Base-by-base conservation (phyloP, 1,140 invertebrate species). In the Prorops nasuta region DNA sequence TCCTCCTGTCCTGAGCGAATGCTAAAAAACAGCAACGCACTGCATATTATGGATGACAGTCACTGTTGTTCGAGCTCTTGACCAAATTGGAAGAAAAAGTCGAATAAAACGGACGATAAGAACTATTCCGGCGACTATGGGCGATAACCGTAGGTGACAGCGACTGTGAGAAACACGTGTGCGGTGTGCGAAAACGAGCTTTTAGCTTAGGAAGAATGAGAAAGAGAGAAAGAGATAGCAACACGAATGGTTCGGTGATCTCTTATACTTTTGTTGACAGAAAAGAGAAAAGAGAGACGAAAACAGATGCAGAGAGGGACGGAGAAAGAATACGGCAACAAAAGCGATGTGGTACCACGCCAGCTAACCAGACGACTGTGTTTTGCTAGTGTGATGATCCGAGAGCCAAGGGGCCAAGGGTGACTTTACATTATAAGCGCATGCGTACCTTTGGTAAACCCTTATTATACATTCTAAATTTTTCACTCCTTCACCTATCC, bases 21-120 rank as follows among this genome's bases (percentile, higher is more conserved):
- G 71, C 73, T 76, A 76, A 72, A 76, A 76, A 74, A 73, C 69
- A 46, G 62, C 57, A 22, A 57, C 38, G 44, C 59, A 45, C 60
- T 58, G 59, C 72, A 74, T 73, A 50, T 28, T 64, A 58, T 48
- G 22, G n/a, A n/a, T n/a, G n/a, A n/a, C n/a, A n/a, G n/a, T n/a
- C n/a, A n/a, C n/a, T n/a, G n/a, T n/a, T n/a, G n/a, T n/a, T n/a
- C n/a, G n/a, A n/a, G n/a, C n/a, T n/a, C n/a, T n/a, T n/a, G n/a
- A n/a, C n/a, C n/a, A n/a, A n/a, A n/a, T n/a, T n/a, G n/a, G n/a
- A n/a, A n/a, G n/a, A n/a, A n/a, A n/a, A n/a, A n/a, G n/a, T n/a
- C n/a, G n/a, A n/a, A n/a, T n/a, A n/a, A n/a, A n/a, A n/a, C n/a
- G n/a, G n/a, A n/a, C n/a, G n/a, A n/a, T n/a, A n/a, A n/a, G n/a